Evolutionary conservation across 2,888 invertebrate genomes (phyloP), one percentile per base, ranked within the genome.

Genomic region (Elmis aenea): DNA sequence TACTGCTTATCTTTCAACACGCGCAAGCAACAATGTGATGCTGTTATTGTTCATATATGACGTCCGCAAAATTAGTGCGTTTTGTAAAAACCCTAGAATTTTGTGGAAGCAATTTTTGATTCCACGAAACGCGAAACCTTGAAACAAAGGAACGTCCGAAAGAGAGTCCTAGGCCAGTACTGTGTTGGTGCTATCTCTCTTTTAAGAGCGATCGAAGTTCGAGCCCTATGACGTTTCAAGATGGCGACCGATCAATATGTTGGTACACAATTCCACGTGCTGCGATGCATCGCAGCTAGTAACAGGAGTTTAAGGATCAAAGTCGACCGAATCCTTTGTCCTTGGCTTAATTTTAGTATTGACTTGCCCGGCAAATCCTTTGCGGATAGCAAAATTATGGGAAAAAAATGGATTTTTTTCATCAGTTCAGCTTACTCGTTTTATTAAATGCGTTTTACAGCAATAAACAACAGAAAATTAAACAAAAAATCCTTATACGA

Each of bases 241-340:
- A 47, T 44, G 47, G 41, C 41, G 41, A 22, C 12, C 27, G 48
- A 64, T 69, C 58, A 56, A 58, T 58, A 54, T 57, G 57, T 57
- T 57, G 52, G 52, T 51, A 57, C 48, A 52, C 55, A 52, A 42
- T 45, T 50, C 49, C 54, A 56, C 55, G 52, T 55, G 55, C 25
- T 38, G 26, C 51, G 51, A 54, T 56, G 55, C 55, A 45, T 26
- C 38, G 47, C 51, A 46, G 15, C 50, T 52, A 50, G 50, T 45
- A 25, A 45, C 24, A 29, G 29, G 42, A 42, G 42, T 33, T 39
- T 58, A 61, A 59, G 60, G 61, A 51, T 54, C 52, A 62, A 51
- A 60, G 51, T 60, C 50, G 63, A 46, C 40, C 56, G 51, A 50
- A 55, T 63, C 58, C 62, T 62, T 61, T 63, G 62, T 63, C 62